A percentile compares a stretch with the other conserved stretches of the same genome.
phyloP scores from a whole-genome alignment of 1,140 invertebrate genomes.

The Pteromalus puparum region DNA sequence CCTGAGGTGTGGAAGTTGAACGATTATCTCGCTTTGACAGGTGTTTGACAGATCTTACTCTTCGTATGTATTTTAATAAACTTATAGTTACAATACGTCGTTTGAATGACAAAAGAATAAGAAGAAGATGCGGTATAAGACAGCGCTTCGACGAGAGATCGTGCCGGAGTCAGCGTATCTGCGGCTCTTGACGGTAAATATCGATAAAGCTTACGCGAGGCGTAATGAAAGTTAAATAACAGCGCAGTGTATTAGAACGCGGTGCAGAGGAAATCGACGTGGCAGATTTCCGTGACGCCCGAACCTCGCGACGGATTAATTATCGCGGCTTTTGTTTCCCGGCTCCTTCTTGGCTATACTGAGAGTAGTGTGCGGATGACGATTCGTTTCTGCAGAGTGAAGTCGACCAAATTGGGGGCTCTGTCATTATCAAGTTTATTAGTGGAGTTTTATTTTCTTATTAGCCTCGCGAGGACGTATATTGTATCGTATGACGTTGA shows the following conservation, averaged over 20 bases:
- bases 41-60: background rate
- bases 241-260: background rate
- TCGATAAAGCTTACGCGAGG: constrained; percentile 63
- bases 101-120: background rate
- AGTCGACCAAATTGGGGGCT: background rate
- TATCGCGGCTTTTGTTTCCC: constrained; percentile 59
- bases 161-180: constrained; percentile 65
- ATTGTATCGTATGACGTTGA: background rate
- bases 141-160: constrained; percentile 51
- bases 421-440: background rate
- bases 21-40: background rate
- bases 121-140: constrained; percentile 30
- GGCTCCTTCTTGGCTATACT: constrained; percentile 27
- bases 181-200: constrained; percentile 64
- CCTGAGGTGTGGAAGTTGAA: background rate
- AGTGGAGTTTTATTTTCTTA: background rate
- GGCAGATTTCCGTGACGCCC: constrained; percentile 60
- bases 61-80: no score
- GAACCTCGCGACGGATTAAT: constrained; percentile 62
- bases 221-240: constrained; percentile 73
- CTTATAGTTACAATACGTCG: background rate
- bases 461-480: no score
- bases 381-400: background rate
- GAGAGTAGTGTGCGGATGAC: background rate
- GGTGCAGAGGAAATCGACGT: constrained; percentile 51